Evolutionary conservation across 2,113 vertebrate genomes (phyloP).

Genomic region (Nerophis ophidion): DNA sequence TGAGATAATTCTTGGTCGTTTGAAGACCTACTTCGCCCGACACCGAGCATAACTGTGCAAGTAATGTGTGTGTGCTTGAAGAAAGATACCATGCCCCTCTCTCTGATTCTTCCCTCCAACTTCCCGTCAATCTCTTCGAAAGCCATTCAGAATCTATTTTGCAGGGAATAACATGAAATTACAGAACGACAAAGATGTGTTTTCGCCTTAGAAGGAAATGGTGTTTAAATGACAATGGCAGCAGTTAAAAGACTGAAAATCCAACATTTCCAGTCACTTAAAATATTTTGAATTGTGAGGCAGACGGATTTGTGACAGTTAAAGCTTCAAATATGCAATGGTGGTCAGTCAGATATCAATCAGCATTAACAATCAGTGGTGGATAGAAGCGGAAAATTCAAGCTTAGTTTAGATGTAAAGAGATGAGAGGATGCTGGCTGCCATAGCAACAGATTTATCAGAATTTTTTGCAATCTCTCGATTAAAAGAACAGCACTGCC

Average conservation of each 20-base stretch:
- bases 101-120: constrained; percentile 9
- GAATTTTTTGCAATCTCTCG: neutral
- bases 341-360: constrained; percentile 17
- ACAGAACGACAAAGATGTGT: neutral
- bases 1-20: constrained; percentile 38
- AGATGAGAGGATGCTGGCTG: neutral
- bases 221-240: constrained; percentile 14
- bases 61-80: constrained; percentile 25
- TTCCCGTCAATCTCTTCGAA: constrained; percentile 26
- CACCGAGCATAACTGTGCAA: constrained; percentile 25
- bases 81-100: constrained; percentile 16
- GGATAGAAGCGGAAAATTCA: neutral
- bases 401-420: neutral
- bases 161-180: constrained; percentile 27
- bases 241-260: constrained; percentile 16
- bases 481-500: neutral
- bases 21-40: constrained; percentile 39
- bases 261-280: constrained; percentile 25
- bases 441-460: neutral
- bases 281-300: neutral
- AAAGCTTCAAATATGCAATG: constrained; percentile 36
- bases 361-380: neutral
- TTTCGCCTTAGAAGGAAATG: constrained; percentile 2
- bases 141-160: constrained; percentile 30
- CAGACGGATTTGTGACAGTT: constrained; percentile 23